These are phyloP conservation scores for Spinus pinus DNA, from an alignment of 2,797 vertebrate species.

Conservation along the genomic window DNA sequence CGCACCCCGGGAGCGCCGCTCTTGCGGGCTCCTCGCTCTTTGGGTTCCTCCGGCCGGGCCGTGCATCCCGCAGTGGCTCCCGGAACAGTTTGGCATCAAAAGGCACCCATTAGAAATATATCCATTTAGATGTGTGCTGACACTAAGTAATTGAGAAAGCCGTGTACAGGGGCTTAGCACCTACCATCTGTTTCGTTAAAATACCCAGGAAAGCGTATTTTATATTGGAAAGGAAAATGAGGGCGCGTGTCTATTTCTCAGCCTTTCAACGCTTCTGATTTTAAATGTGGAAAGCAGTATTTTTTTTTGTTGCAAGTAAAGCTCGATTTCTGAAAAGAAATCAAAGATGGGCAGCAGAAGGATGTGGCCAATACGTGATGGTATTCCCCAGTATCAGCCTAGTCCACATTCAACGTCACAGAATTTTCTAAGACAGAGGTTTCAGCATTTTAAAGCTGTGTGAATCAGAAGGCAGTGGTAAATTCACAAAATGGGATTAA, in stretches of 20 bases:
- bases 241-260: neutral
- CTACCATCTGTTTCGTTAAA: neutral
- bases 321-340: neutral
- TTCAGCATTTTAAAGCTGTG: neutral
- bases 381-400: neutral
- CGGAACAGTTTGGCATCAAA: neutral
- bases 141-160: neutral
- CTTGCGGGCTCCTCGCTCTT: neutral
- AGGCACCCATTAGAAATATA: neutral
- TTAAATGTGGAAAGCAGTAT: neutral
- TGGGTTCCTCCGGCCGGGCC: neutral
- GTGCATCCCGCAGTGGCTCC: neutral
- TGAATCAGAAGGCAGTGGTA: neutral
- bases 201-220: neutral
- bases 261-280: neutral
- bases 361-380: fast-evolving
- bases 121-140: neutral
- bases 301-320: neutral
- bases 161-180: neutral
- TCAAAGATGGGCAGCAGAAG: neutral
- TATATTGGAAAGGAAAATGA: neutral
- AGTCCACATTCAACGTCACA: fast-evolving
- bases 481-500: neutral
- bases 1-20: neutral
- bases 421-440: neutral